Percentiles rank a stretch among this genome's conserved stretches.
Evolutionary conservation across 2,888 invertebrate species (phyloP).

Genomic region (Quadriops clusia): DNA sequence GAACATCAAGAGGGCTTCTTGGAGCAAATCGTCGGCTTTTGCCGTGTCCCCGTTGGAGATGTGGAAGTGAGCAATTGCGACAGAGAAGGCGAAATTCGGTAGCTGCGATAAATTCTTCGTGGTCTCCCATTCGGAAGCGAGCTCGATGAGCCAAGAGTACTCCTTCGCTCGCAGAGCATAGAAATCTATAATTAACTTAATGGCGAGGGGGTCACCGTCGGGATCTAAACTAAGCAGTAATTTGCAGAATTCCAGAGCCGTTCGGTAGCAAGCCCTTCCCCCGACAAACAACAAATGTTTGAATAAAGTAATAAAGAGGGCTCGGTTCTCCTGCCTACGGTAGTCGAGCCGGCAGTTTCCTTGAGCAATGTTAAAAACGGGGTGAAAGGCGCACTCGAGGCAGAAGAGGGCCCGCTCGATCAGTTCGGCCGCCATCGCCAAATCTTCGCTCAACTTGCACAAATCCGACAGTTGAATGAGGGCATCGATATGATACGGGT

Average conservation of each 20-base stretch:
- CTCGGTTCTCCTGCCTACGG: slow-evolving; percentile 67
- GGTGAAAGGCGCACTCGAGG: slow-evolving; percentile 68
- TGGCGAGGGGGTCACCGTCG: slow-evolving; percentile 63
- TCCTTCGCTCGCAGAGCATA: slow-evolving; percentile 67
- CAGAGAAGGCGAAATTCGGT: slow-evolving; percentile 79
- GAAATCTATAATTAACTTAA: slow-evolving; percentile 66
- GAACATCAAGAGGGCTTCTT: slow-evolving; percentile 70
- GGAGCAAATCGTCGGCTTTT: slow-evolving; percentile 51
- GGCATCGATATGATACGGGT: slow-evolving; percentile 72
- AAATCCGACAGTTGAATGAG: slow-evolving; percentile 71
- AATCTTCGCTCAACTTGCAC: slow-evolving; percentile 66
- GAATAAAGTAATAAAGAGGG: slow-evolving; percentile 69
- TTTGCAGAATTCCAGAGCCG: slow-evolving; percentile 80
- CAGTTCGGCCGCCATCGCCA: slow-evolving; percentile 64
- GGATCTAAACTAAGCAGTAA: slow-evolving; percentile 67
- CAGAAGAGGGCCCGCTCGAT: slow-evolving; percentile 68
- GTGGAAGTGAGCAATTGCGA: slow-evolving; percentile 62
- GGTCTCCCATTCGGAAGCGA: slow-evolving; percentile 44
- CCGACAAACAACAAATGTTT: slow-evolving; percentile 69
- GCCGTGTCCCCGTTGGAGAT: slow-evolving; percentile 36
- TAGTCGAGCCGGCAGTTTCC: slow-evolving; percentile 69
- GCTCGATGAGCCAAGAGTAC: slow-evolving; percentile 51
- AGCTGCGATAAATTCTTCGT: slow-evolving; percentile 62
- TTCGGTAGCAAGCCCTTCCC: slow-evolving; percentile 69
- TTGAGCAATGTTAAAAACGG: slow-evolving; percentile 62